phyloP scores from a whole-genome alignment of 1,140 invertebrate species.

The Dreissena rostriformis region DNA sequence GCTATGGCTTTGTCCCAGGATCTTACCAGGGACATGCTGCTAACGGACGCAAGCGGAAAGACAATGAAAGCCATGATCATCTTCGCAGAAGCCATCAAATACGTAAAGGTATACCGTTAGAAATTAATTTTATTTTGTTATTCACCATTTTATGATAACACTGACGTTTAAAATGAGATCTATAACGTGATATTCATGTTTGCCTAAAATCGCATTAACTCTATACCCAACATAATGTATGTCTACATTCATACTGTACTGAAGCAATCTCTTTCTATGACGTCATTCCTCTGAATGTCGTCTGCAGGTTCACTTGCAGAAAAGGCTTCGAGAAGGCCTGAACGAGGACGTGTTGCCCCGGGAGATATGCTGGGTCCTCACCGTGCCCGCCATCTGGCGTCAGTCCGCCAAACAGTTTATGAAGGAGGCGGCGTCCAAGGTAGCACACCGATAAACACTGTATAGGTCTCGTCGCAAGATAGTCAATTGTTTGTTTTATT shows the following conservation, averaged over 20 bases:
- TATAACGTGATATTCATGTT: no score
- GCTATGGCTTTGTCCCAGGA: no score
- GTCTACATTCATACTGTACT: no score
- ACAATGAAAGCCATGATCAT: neutral
- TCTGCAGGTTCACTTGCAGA: slow-evolving; percentile 31
- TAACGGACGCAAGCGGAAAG: neutral
- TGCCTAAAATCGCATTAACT: no score
- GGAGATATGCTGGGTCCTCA: slow-evolving; percentile 29
- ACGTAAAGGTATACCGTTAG: neutral
- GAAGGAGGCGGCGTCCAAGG: slow-evolving; percentile 2
- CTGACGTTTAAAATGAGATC: no score
- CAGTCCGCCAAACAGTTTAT: slow-evolving; percentile 19
- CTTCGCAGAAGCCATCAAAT: neutral
- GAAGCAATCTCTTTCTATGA: no score
- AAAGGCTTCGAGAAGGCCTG: slow-evolving; percentile 14
- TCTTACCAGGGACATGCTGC: neutral
- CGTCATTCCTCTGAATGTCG: no score
- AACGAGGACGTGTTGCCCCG: slow-evolving; percentile 23
- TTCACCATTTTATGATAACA: no score
- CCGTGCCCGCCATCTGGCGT: slow-evolving; percentile 20
- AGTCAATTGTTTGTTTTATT: no score
- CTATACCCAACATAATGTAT: no score
- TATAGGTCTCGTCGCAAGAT: no score
- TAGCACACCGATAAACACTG: neutral
- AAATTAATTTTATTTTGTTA: no score